A percentile compares a stretch with the other conserved stretches of the same genome.
Evolutionary conservation across 2,888 invertebrate species (phyloP).

Genomic region (Melinopterus prodromus): DNA sequence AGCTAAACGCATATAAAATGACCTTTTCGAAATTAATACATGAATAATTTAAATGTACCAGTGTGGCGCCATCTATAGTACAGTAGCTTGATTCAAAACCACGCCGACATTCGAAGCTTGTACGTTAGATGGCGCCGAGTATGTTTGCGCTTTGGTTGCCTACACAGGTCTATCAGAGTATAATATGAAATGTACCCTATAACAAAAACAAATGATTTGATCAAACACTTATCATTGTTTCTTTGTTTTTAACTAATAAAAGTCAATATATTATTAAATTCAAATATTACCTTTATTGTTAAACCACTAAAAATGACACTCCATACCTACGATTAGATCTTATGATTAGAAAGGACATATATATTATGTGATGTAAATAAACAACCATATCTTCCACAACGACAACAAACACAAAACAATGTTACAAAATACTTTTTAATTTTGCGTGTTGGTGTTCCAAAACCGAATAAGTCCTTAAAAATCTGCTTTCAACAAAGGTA

Average conservation of each 20-base stretch:
- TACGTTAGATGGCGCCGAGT: too few species aligned
- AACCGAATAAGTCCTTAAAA: neutral
- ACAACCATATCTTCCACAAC: constrained; percentile 16
- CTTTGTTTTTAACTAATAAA: neutral
- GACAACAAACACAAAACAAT: neutral
- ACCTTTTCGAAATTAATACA: neutral
- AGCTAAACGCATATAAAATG: neutral
- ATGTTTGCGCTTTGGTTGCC: too few species aligned
- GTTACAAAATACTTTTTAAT: neutral
- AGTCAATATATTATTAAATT: constrained; percentile 34
- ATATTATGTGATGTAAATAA: constrained; percentile 21
- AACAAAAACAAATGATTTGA: too few species aligned
- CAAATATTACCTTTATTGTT: constrained; percentile 49
- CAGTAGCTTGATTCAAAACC: neutral
- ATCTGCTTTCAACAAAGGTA: neutral
- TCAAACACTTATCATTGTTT: too few species aligned
- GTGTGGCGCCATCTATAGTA: neutral
- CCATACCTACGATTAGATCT: constrained; percentile 52
- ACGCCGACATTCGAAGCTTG: too few species aligned
- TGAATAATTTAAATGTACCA: neutral
- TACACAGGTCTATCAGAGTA: too few species aligned
- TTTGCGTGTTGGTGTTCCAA: neutral
- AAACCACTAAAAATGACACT: constrained; percentile 52
- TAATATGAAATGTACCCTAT: too few species aligned
- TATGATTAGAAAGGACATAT: constrained; percentile 53